Percentiles rank a stretch among this genome's conserved stretches.
Evolutionary conservation across 2,888 invertebrate genomes (phyloP).

Genomic region (Drosophila aldrichi): DNA sequence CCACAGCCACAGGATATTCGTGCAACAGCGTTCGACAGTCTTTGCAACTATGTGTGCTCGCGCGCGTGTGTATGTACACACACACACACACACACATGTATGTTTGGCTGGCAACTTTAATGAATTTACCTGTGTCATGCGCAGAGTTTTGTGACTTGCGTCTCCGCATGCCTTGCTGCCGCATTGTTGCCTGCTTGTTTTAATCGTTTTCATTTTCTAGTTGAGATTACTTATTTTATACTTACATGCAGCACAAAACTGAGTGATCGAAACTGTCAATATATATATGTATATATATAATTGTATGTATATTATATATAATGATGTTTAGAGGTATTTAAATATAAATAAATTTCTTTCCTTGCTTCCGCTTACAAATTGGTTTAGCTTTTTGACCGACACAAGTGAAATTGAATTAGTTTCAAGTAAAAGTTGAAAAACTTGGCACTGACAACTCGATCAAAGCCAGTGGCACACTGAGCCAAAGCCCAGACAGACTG

Average conservation of each 20-base stretch:
- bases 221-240: constrained; percentile 39
- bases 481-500: constrained; percentile 27
- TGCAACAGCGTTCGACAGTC: constrained; percentile 60
- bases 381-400: constrained; percentile 65
- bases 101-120: constrained; percentile 63
- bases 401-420: constrained; percentile 65
- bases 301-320: not conserved
- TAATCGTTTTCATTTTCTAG: constrained; percentile 59
- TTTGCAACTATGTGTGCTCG: constrained; percentile 18
- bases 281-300: no score
- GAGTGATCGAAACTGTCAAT: constrained; percentile 17
- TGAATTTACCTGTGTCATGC: constrained; percentile 75
- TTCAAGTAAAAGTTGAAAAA: constrained; percentile 51
- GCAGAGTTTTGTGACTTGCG: constrained; percentile 54
- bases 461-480: constrained; percentile 47
- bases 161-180: constrained; percentile 43
- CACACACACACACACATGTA: no score
- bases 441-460: constrained; percentile 57
- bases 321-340: not conserved
- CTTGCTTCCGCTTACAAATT: constrained; percentile 51
- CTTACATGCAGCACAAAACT: constrained; percentile 54
- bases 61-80: not conserved
- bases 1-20: constrained; percentile 52
- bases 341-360: constrained; percentile 10
- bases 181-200: constrained; percentile 46